Evolutionary conservation across 2,888 invertebrate genomes (phyloP).

Genomic region (Lordiphosa andalusiaca): DNA sequence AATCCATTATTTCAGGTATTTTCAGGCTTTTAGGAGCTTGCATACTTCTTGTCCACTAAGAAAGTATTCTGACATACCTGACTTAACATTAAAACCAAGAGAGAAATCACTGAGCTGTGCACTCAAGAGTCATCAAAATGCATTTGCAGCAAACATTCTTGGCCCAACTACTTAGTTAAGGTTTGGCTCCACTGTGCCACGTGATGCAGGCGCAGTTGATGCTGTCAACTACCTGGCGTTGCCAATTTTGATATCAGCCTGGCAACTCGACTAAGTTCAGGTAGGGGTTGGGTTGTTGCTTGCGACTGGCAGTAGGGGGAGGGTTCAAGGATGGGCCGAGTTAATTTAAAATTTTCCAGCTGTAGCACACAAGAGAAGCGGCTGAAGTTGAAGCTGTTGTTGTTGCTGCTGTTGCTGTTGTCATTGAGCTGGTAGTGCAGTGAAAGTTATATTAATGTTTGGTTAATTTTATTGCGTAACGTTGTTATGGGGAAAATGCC

Average conservation of each 20-base stretch:
- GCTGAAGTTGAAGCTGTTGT: slow-evolving; percentile 1
- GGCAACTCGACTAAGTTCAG: slow-evolving; percentile 5
- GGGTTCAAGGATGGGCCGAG: slow-evolving; percentile 7
- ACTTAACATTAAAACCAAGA: too few relatives aligned
- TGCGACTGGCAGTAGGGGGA: neutral
- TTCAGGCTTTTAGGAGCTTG: too few relatives aligned
- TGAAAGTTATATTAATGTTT: slow-evolving; percentile 49
- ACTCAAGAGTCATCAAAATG: too few relatives aligned
- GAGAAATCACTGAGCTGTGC: too few relatives aligned
- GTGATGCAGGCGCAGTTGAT: slow-evolving; percentile 8
- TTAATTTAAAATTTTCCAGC: slow-evolving; percentile 42
- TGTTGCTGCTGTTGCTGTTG: slow-evolving; percentile 4
- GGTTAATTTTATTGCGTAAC: slow-evolving; percentile 44
- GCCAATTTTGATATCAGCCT: slow-evolving; percentile 31
- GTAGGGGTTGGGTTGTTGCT: neutral
- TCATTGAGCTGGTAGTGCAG: slow-evolving; percentile 14
- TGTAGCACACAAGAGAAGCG: slow-evolving; percentile 17
- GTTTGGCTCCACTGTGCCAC: neutral
- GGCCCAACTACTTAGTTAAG: too few relatives aligned
- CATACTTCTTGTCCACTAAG: too few relatives aligned
- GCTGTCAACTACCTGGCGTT: slow-evolving; percentile 25
- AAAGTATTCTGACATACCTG: too few relatives aligned
- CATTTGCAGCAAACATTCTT: too few relatives aligned
- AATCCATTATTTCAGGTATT: too few relatives aligned
- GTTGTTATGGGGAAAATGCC: slow-evolving; percentile 23